Conservation (phyloP, 2,888 invertebrate species). For the Cactoblastis cactorum region DNA sequence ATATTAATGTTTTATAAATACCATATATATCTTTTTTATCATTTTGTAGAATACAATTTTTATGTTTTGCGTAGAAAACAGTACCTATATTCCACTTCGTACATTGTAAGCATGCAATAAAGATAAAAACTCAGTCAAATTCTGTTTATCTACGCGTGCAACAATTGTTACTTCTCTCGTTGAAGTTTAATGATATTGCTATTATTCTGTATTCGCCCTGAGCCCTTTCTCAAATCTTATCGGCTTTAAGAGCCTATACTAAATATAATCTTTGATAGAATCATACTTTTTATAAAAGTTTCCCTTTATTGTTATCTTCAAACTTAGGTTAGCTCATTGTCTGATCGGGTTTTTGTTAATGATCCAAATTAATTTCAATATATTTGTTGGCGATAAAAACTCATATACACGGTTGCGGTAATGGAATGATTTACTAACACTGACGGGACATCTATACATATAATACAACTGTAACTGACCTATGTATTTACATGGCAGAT, state of each 20-base stretch:
- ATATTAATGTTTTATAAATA: not conserved
- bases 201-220: not conserved
- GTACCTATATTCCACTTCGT: not conserved
- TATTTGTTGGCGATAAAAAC: no score
- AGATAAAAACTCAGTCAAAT: constrained; percentile 8
- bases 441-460: no score
- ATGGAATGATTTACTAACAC: no score
- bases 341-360: not conserved
- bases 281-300: not conserved
- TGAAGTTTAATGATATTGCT: constrained; percentile 11
- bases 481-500: no score
- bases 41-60: no score
- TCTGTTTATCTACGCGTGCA: constrained; percentile 2
- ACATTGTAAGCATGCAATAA: not conserved
- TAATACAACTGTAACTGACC: no score
- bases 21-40: not conserved
- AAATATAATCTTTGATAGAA: not conserved
- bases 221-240: constrained; percentile 1
- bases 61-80: not conserved
- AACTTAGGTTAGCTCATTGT: not conserved
- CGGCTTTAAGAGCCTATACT: not conserved
- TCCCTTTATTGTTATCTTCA: not conserved
- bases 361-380: no score
- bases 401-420: no score
- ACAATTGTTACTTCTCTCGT: constrained; percentile 7